These are phyloP conservation scores for Phrynocephalus forsythii DNA, from an alignment of 2,797 vertebrate species.

Conservation along the genomic window DNA sequence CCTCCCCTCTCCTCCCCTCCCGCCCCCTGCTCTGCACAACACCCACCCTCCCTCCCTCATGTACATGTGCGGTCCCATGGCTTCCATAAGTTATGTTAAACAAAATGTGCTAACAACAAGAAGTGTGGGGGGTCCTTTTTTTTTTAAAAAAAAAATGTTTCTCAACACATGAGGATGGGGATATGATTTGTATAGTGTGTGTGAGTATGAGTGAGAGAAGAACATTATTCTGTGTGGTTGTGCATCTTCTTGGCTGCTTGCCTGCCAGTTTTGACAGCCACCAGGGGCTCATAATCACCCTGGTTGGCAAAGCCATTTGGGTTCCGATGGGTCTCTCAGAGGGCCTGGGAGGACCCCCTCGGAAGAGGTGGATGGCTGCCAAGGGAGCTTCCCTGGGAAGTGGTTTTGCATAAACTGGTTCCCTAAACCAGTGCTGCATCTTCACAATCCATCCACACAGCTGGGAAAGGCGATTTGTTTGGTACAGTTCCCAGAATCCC, in stretches of 20 bases:
- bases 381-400: not conserved
- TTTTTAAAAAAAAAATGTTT: not conserved
- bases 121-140: slow-evolving; percentile 38
- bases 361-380: not conserved
- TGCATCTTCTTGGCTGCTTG: slow-evolving; percentile 11
- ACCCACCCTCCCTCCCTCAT: not conserved
- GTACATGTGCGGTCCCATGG: slow-evolving; percentile 62
- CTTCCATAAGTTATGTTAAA: slow-evolving; percentile 68
- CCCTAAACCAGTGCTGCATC: no score
- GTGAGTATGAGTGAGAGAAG: not conserved
- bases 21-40: not conserved
- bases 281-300: not conserved
- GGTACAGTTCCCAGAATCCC: not conserved
- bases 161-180: not conserved
- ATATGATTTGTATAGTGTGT: not conserved
- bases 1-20: not conserved
- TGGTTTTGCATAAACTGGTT: not conserved
- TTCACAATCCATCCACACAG: no score
- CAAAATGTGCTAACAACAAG: slow-evolving; percentile 72
- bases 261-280: slow-evolving; percentile 7
- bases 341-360: not conserved
- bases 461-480: no score
- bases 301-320: slow-evolving; percentile 21
- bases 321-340: slow-evolving; percentile 11
- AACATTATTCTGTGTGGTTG: not conserved